Base-by-base conservation (phyloP, 2,113 vertebrate species). In the Balaenoptera acutorostrata region DNA sequence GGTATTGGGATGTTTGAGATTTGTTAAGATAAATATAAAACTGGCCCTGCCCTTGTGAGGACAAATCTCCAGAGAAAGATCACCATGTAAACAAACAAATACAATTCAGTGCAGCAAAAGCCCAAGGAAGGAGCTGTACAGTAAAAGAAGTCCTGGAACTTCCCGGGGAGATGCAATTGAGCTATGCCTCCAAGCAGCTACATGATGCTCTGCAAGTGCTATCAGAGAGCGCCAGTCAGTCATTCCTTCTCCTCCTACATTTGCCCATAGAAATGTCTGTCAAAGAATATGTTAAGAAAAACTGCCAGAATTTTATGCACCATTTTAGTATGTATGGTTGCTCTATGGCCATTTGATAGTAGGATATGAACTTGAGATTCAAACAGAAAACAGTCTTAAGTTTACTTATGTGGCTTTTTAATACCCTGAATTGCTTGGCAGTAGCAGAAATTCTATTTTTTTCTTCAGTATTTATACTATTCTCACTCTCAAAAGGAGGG, bases 391-490 rank as follows among this genome's bases (percentile, higher is more conserved):
- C 18, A 74, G 29, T 27, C 4, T 71, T 64, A 80, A 75, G 23
- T 89, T 95, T 77, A 88, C 12, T 13, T 69, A 55, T 39, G 36
- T 69, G 85, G n/a, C 8, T 77, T 89, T 82, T 93, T 86, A 81
- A 82, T 36, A 92, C 6, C 2, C 75, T 81, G 25, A 92, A 88
- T 86, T 95, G 44, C 49, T 86, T 83, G 29, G 13, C 88, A 91
- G 81, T 46, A 93, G 55, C 49, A 83, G 80, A 97, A 39, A 90
- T 31, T 80, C 31, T 57, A 31, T 66, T 92, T 21, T 57, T 97
- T 92, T 39, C 44, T 88, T 88, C 27, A 66, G 13, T 72, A 17
- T 84, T 93, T 90, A 33, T 92, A 64, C 61, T 97, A 81, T 89
- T 75, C 59, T 57, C 31, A 93, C 14, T 93, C 20, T 87, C 61